Evolutionary conservation across 2,113 vertebrate species (phyloP).

Genomic region (Diadophis punctatus): DNA sequence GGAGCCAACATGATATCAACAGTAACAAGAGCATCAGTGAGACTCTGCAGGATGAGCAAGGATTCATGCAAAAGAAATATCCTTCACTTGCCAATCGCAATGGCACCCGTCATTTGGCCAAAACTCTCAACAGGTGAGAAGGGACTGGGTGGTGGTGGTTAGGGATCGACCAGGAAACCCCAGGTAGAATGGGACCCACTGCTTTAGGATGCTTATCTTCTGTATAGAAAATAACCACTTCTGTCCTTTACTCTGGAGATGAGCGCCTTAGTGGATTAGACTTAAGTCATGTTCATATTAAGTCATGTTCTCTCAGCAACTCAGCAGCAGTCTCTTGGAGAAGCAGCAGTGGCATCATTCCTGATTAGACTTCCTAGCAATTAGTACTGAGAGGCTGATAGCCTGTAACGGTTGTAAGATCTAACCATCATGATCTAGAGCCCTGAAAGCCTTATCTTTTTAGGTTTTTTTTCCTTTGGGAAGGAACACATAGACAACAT

Average conservation of each 20-base stretch:
- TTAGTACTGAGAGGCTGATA: background rate
- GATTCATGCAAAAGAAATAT: conserved; percentile 77
- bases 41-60: conserved; percentile 68
- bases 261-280: background rate
- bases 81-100: conserved; percentile 72
- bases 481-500: background rate
- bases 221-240: background rate
- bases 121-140: conserved; percentile 68
- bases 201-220: background rate
- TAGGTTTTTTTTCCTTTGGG: background rate
- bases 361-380: background rate
- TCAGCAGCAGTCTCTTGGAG: background rate
- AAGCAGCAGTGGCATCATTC: background rate
- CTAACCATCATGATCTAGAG: background rate
- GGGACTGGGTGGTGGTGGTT: background rate
- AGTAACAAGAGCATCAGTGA: conserved; percentile 71
- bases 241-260: background rate
- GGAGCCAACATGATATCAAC: conserved; percentile 80
- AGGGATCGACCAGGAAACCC: background rate
- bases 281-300: background rate
- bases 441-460: background rate
- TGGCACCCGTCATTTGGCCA: conserved; percentile 72
- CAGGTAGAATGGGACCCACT: background rate
- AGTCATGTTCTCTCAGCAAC: background rate
- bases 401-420: background rate